Evolutionary conservation across 2,113 vertebrate genomes (phyloP).

Genomic region (Cebidichthys violaceus): DNA sequence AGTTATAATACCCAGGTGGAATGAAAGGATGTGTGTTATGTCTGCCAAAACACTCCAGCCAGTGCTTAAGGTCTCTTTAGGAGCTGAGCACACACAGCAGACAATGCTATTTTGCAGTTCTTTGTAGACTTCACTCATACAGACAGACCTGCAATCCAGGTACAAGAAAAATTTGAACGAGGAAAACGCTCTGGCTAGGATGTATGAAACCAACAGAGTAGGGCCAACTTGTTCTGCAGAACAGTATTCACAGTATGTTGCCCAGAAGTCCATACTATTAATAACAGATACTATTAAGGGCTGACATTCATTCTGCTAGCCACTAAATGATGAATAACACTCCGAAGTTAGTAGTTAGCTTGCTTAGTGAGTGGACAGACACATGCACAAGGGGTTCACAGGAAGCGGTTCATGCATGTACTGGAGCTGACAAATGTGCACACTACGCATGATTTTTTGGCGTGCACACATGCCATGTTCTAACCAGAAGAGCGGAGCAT

Average conservation of each 20-base stretch:
- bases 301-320: neutral
- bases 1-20: conserved; percentile 72
- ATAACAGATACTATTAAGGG: neutral
- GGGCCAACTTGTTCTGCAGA: conserved; percentile 7
- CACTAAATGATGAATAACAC: neutral
- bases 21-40: conserved; percentile 70
- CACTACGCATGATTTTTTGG: neutral
- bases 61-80: conserved; percentile 63
- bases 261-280: neutral
- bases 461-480: neutral
- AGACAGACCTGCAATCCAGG: conserved; percentile 45
- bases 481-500: neutral
- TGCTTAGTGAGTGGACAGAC: neutral
- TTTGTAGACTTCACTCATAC: conserved; percentile 52
- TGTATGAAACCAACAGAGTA: conserved; percentile 13
- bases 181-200: conserved; percentile 7
- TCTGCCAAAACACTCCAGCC: conserved; percentile 70
- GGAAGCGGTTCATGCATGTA: neutral
- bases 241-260: neutral
- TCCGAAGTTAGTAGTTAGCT: neutral
- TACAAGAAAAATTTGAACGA: conserved; percentile 27
- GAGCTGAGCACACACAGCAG: conserved; percentile 45
- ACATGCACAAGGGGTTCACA: neutral
- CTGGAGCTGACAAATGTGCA: neutral
- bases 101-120: conserved; percentile 52